These are phyloP conservation scores for Leucopternis melanops DNA, from an alignment of 2,113 vertebrate genomes.

Conservation along the genomic window DNA sequence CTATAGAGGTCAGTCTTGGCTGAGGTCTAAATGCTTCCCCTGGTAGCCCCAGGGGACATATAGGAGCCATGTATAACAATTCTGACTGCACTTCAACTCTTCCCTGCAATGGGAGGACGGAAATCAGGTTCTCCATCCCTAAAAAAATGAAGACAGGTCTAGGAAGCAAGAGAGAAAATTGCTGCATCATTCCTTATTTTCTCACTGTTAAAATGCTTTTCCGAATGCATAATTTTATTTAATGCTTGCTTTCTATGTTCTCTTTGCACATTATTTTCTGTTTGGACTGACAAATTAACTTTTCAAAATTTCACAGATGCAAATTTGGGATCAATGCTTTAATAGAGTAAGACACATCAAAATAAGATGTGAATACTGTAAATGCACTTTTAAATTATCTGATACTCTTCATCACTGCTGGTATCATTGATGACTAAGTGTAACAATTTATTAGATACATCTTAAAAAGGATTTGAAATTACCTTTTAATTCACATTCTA, in stretches of 20 bases:
- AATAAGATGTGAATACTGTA: neutral
- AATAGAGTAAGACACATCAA: neutral
- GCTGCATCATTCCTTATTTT: neutral
- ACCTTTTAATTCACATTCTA: neutral
- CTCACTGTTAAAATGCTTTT: neutral
- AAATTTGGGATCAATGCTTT: neutral
- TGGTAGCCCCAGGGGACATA: neutral
- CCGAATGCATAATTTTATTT: neutral
- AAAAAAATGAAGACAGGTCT: neutral
- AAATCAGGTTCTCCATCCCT: neutral
- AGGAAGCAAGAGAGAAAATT: neutral
- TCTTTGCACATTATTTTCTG: neutral
- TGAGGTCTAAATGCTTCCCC: neutral
- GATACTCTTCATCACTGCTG: neutral
- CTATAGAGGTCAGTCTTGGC: neutral
- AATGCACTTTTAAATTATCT: neutral
- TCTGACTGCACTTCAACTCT: neutral
- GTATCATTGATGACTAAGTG: neutral
- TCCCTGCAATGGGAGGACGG: neutral
- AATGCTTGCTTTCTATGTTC: neutral
- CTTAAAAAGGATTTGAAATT: neutral
- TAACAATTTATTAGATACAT: neutral
- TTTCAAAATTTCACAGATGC: neutral
- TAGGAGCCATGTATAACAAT: neutral
- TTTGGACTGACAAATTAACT: neutral